These are phyloP conservation scores for Neotoxoptera formosana DNA, from an alignment of 1,140 invertebrate species.

Conservation along the genomic window DNA sequence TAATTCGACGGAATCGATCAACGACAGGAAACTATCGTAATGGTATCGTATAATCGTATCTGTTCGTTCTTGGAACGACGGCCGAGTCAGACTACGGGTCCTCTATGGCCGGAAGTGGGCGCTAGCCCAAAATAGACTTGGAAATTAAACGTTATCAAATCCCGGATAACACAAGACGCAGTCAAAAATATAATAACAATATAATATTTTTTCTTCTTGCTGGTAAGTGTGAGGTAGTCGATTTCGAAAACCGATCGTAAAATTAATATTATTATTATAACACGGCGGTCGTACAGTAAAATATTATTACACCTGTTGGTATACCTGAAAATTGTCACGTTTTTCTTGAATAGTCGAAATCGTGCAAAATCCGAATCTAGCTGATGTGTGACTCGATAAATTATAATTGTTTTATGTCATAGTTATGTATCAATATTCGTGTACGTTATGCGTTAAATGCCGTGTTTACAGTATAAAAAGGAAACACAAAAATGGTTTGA, in stretches of 20 bases:
- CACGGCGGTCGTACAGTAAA: not conserved
- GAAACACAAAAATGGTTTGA: not conserved
- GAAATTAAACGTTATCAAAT: slow-evolving; percentile 19
- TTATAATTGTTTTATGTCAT: not conserved
- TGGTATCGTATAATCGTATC: too few species aligned
- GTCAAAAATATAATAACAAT: not conserved
- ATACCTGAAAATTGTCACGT: not conserved
- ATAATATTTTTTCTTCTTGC: not conserved
- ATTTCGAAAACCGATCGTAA: not conserved
- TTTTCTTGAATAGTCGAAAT: not conserved
- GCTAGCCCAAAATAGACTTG: not conserved
- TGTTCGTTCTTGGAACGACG: not conserved
- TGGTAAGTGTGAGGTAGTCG: not conserved
- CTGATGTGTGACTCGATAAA: not conserved
- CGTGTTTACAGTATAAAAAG: not conserved
- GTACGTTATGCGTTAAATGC: not conserved
- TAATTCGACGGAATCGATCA: not conserved
- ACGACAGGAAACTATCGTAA: not conserved
- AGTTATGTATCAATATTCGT: not conserved
- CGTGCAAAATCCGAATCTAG: not conserved
- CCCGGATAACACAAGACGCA: not conserved
- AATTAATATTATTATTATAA: not conserved
- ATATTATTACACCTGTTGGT: not conserved
- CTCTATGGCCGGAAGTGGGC: not conserved
- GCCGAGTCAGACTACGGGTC: not conserved